Evolutionary conservation across 2,888 invertebrate species (phyloP).

Genomic region (Hypomecis punctinalis): DNA sequence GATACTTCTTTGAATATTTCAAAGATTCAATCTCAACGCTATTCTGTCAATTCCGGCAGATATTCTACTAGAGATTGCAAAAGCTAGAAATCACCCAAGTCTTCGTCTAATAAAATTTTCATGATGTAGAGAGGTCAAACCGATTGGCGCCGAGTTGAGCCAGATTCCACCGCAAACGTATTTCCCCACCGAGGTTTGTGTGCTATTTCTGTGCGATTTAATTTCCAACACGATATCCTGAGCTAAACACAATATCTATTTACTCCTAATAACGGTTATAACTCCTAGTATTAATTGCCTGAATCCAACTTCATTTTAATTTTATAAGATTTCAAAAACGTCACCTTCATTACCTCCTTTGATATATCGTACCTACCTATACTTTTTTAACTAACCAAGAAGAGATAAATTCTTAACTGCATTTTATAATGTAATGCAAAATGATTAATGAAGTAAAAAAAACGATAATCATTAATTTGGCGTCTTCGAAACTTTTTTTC

Average conservation of each 20-base stretch:
- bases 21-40: not conserved
- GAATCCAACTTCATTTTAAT: too few species aligned
- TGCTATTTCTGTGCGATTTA: constrained; percentile 7
- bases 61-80: not conserved
- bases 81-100: constrained; percentile 4
- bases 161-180: constrained; percentile 9
- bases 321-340: too few species aligned
- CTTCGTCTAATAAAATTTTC: constrained; percentile 14
- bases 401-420: too few species aligned
- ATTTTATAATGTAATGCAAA: too few species aligned
- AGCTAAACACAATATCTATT: not conserved
- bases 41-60: not conserved
- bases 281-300: too few species aligned
- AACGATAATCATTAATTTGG: too few species aligned
- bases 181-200: constrained; percentile 7
- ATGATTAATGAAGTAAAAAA: too few species aligned
- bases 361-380: too few species aligned
- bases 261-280: constrained; percentile 1
- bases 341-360: too few species aligned
- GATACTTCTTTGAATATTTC: not conserved
- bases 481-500: too few species aligned
- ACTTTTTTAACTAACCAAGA: too few species aligned
- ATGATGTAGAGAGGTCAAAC: constrained; percentile 17
- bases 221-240: constrained; percentile 7
- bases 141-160: constrained; percentile 11